phyloP scores from a whole-genome alignment of 1,140 invertebrate genomes.

The Whitmania pigra region DNA sequence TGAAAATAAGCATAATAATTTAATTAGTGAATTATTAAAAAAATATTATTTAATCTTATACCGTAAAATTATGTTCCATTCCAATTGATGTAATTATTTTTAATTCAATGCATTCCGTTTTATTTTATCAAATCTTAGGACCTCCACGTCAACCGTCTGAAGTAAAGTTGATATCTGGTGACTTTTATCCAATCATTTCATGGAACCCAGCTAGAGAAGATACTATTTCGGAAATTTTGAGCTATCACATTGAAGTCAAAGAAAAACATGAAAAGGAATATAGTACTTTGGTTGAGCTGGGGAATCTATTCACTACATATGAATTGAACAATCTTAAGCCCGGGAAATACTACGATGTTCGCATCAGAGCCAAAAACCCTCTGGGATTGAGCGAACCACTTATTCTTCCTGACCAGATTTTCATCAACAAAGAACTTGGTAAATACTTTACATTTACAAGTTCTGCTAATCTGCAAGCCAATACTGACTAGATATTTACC shows the following conservation, averaged over 20 bases:
- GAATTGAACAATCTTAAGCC: not conserved
- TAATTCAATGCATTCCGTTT: not conserved
- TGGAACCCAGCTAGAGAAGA: constrained; percentile 9
- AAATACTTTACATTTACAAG: not conserved
- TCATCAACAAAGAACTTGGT: not conserved
- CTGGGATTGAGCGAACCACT: constrained; percentile 1
- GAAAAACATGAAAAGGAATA: constrained; percentile 9
- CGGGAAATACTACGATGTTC: not conserved
- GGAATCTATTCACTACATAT: not conserved
- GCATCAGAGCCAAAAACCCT: constrained; percentile 6
- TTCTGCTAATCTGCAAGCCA: not conserved
- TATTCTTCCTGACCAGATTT: not conserved
- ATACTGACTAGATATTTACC: too few species aligned
- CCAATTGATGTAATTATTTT: not conserved
- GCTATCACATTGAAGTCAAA: constrained; percentile 14
- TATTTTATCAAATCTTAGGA: not conserved
- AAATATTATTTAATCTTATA: too few species aligned
- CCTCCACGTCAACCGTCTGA: constrained; percentile 3
- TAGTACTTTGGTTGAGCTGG: not conserved
- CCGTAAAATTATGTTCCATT: too few species aligned
- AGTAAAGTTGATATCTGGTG: not conserved
- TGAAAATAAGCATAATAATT: too few species aligned
- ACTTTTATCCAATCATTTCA: not conserved
- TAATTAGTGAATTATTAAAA: too few species aligned
- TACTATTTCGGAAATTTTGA: not conserved